Percentiles rank a stretch among this genome's conserved stretches.
Conservation (phyloP, 1,140 invertebrate species). For the Bombus confusus region DNA sequence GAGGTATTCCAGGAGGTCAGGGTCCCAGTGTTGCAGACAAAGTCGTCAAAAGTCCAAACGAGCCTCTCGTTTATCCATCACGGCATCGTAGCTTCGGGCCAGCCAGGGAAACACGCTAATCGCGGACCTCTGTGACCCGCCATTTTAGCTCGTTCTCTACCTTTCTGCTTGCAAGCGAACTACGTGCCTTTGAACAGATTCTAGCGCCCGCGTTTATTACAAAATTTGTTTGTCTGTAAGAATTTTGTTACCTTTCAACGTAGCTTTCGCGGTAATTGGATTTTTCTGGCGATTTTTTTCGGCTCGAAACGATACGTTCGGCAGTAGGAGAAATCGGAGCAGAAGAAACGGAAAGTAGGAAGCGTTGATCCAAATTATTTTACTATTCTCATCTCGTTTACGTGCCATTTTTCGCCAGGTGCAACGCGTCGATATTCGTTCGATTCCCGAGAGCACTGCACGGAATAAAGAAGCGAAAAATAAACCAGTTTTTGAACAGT, state of each 20-base stretch:
- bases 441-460: constrained; percentile 17
- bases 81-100: constrained; percentile 51
- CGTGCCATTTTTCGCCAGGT: not conserved
- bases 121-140: constrained; percentile 60
- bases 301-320: no score
- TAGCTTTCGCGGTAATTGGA: no score
- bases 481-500: constrained; percentile 18
- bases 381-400: no score
- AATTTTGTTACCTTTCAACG: not conserved
- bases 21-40: constrained; percentile 32
- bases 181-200: not conserved
- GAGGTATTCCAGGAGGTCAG: constrained; percentile 28
- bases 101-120: constrained; percentile 50
- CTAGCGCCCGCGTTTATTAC: not conserved
- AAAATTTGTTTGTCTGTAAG: not conserved
- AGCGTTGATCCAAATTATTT: no score
- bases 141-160: constrained; percentile 40
- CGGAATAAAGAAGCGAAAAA: constrained; percentile 34
- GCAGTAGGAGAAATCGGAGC: no score
- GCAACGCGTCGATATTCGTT: constrained; percentile 5
- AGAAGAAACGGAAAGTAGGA: no score
- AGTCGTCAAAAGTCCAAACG: constrained; percentile 67
- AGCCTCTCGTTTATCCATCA: constrained; percentile 67
- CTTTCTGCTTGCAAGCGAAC: not conserved
- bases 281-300: no score